These are phyloP conservation scores for Lissonota sp. DNA, from an alignment of 2,888 invertebrate genomes.

Conservation along the genomic window DNA sequence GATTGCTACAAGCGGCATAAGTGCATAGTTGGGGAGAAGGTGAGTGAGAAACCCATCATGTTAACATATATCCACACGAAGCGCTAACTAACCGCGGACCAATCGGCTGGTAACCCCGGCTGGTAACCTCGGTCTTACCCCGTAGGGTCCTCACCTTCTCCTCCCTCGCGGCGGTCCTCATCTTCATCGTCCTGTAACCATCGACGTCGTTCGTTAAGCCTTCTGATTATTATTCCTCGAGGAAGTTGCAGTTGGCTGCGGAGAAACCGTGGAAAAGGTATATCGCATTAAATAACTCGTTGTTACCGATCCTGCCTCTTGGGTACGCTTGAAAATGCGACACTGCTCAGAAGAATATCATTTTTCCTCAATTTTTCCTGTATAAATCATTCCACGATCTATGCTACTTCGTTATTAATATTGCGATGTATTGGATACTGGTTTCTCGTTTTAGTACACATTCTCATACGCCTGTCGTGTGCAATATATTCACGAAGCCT, in stretches of 20 bases:
- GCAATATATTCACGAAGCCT: not conserved
- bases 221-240: constrained; percentile 65
- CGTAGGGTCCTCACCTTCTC: constrained; percentile 32
- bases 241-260: constrained; percentile 39
- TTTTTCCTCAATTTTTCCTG: not conserved
- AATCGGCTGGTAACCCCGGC: constrained; percentile 71
- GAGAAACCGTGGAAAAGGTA: not conserved
- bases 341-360: not conserved
- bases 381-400: not conserved
- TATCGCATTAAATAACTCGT: constrained; percentile 17
- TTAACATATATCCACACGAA: constrained; percentile 51
- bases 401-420: too few relatives aligned
- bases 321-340: constrained; percentile 16
- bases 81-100: constrained; percentile 64
- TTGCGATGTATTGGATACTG: not conserved
- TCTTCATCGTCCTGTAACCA: constrained; percentile 21
- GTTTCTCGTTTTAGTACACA: not conserved
- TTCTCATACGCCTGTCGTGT: not conserved
- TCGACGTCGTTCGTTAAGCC: constrained; percentile 61
- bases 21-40: constrained; percentile 38
- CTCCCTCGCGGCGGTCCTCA: constrained; percentile 32
- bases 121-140: constrained; percentile 52
- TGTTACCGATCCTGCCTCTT: not conserved
- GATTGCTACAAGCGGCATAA: constrained; percentile 27
- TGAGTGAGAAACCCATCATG: constrained; percentile 31